Percentiles rank a stretch among this genome's conserved stretches.
Conservation (phyloP, 1,140 invertebrate genomes). For the Caenorhabditis tropicalis region DNA sequence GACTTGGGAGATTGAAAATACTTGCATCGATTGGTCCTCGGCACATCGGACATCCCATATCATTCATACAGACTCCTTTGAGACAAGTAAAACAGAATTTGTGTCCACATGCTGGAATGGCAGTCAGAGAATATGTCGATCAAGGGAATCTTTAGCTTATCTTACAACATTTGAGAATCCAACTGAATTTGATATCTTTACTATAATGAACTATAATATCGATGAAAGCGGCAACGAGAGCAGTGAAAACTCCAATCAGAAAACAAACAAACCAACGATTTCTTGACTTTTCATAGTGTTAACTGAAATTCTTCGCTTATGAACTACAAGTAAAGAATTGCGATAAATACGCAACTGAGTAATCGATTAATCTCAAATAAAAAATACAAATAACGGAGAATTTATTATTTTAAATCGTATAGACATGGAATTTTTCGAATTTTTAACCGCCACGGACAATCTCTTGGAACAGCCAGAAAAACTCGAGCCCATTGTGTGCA, state of each 20-base stretch:
- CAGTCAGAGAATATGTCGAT: background rate
- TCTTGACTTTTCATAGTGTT: constrained; percentile 60
- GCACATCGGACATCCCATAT: background rate
- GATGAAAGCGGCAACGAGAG: constrained; percentile 85
- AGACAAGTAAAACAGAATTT: background rate
- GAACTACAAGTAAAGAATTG: too few species aligned
- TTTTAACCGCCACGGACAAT: too few species aligned
- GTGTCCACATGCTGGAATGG: background rate
- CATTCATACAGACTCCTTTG: constrained; percentile 10
- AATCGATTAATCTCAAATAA: too few species aligned
- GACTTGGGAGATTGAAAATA: background rate
- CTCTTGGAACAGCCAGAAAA: too few species aligned
- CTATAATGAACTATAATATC: constrained; percentile 88
- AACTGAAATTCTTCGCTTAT: constrained; percentile 58
- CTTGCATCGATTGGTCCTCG: background rate
- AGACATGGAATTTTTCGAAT: too few species aligned
- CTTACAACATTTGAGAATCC: constrained; percentile 59
- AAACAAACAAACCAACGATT: constrained; percentile 86
- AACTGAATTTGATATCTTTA: constrained; percentile 82
- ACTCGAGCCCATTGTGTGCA: too few species aligned
- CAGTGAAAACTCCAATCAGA: constrained; percentile 92
- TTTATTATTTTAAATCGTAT: too few species aligned
- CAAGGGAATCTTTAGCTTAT: background rate
- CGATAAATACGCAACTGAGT: too few species aligned
- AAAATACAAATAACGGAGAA: too few species aligned